Percentiles rank a stretch among this genome's conserved stretches.
phyloP scores from a whole-genome alignment of 35 echinoderm and acorn worm species.

The Ophioderma brevispina region DNA sequence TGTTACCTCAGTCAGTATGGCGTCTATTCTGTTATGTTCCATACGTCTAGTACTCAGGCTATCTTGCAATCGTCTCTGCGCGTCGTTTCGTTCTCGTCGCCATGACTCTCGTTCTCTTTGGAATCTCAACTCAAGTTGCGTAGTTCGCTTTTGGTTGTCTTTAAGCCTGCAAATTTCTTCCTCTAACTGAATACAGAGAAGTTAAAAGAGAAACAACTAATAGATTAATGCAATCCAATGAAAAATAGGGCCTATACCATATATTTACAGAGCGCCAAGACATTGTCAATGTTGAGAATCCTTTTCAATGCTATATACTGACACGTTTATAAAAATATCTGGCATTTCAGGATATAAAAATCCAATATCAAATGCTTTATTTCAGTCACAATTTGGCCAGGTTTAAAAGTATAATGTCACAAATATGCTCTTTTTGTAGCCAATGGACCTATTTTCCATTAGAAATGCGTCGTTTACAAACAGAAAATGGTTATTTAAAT shows the following conservation, averaged over 20 bases:
- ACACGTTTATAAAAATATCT: no score
- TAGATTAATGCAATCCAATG: not conserved
- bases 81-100: constrained; percentile 70
- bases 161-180: constrained; percentile 55
- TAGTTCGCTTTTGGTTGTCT: constrained; percentile 59
- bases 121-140: constrained; percentile 68
- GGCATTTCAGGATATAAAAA: no score
- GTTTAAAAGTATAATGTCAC: no score
- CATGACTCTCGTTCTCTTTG: constrained; percentile 84
- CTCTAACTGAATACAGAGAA: constrained; percentile 78
- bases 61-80: constrained; percentile 72
- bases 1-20: constrained; percentile 65
- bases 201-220: not conserved
- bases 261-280: no score
- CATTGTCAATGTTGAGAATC: no score
- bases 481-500: no score
- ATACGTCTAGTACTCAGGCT: constrained; percentile 66
- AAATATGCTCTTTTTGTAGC: no score
- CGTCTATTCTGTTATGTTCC: constrained; percentile 78
- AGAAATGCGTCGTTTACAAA: no score
- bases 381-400: no score
- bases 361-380: no score
- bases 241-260: not conserved
- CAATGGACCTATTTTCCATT: no score
- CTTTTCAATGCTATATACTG: no score